phyloP scores from a whole-genome alignment of 1,140 invertebrate genomes.

The Drosophila equinoxialis region DNA sequence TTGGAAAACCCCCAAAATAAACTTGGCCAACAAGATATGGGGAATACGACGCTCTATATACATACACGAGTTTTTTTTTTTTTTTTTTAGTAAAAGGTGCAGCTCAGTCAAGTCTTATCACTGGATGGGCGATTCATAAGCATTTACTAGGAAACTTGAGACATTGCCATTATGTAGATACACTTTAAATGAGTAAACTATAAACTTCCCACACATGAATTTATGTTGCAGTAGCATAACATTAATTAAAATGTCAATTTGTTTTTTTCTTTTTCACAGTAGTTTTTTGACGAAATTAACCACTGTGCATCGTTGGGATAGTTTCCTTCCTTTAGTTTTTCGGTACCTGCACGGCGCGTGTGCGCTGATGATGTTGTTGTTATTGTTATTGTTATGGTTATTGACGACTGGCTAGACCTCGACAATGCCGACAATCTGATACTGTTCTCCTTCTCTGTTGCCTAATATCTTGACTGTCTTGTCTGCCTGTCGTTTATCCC shows the following conservation, averaged over 20 bases:
- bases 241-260: too few relatives aligned
- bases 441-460: slow-evolving; percentile 34
- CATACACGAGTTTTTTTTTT: not conserved
- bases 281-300: too few relatives aligned
- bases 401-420: not conserved
- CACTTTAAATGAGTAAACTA: not conserved
- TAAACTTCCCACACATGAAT: too few relatives aligned
- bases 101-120: slow-evolving; percentile 5
- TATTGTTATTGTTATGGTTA: not conserved
- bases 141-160: not conserved
- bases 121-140: slow-evolving; percentile 7
- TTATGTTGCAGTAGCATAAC: too few relatives aligned
- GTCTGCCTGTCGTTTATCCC: slow-evolving; percentile 59
- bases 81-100: not conserved
- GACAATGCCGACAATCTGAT: slow-evolving; percentile 55
- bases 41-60: not conserved
- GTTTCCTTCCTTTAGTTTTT: too few relatives aligned
- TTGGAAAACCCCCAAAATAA: slow-evolving; percentile 46
- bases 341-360: not conserved
- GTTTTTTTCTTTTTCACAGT: too few relatives aligned
- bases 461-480: not conserved
- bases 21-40: not conserved
- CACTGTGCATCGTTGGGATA: too few relatives aligned
- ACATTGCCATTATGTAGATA: not conserved
- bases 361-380: not conserved